Conservation (phyloP, 2,113 vertebrate species). For the Loxodonta africana region DNA sequence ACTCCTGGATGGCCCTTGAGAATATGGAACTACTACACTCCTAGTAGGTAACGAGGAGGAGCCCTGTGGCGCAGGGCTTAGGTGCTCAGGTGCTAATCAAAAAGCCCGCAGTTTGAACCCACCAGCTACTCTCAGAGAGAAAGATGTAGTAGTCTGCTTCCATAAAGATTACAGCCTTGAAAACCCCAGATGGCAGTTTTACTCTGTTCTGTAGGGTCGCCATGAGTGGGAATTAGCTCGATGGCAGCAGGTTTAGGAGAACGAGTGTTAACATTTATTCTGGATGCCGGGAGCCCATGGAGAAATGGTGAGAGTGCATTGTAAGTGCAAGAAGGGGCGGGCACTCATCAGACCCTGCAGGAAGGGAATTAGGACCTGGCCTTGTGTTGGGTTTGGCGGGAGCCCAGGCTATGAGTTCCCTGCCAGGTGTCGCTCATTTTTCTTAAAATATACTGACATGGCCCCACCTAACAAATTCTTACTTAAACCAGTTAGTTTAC, state of each 20-base stretch:
- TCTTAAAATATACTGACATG: constrained; percentile 22
- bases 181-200: background rate
- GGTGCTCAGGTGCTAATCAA: background rate
- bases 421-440: background rate
- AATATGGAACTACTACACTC: background rate
- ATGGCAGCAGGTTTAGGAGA: background rate
- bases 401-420: background rate
- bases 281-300: background rate
- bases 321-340: background rate
- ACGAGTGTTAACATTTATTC: background rate
- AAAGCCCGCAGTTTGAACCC: background rate
- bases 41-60: background rate
- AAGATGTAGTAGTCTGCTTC: background rate
- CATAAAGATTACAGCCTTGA: background rate
- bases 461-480: background rate
- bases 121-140: background rate
- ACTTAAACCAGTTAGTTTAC: background rate
- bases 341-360: background rate
- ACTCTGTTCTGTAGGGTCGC: background rate
- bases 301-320: background rate
- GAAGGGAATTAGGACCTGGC: background rate
- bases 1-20: background rate
- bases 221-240: too few relatives aligned
- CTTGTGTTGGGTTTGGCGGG: background rate
- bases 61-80: background rate